A percentile compares a stretch with the other conserved stretches of the same genome.
phyloP scores from a whole-genome alignment of 2,113 vertebrate species.

The Oncorhynchus masou region DNA sequence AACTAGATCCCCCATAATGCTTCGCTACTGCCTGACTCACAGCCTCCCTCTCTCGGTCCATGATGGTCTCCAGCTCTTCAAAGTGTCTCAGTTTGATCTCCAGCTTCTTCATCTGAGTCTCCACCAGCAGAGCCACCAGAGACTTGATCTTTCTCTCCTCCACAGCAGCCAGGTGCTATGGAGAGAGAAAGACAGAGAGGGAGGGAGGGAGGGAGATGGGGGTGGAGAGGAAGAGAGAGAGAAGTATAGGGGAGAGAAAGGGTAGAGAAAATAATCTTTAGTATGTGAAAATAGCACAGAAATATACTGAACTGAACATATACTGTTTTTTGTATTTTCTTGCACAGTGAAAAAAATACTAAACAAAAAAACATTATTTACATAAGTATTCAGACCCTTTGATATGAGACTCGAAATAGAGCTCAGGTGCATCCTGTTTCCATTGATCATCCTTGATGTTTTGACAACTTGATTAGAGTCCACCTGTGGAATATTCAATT shows the following conservation, averaged over 20 bases:
- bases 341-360: too few relatives aligned
- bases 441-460: too few relatives aligned
- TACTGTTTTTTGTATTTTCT: too few relatives aligned
- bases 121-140: slow-evolving; percentile 92
- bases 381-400: too few relatives aligned
- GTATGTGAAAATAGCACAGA: too few relatives aligned
- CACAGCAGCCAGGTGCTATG: slow-evolving; percentile 90
- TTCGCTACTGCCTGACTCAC: slow-evolving; percentile 71
- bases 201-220: background rate
- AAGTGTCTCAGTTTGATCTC: slow-evolving; percentile 97
- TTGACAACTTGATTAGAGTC: too few relatives aligned
- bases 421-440: too few relatives aligned
- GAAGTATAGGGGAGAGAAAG: background rate
- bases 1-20: slow-evolving; percentile 14
- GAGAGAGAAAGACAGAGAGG: background rate
- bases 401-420: too few relatives aligned
- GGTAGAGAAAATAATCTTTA: background rate
- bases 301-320: too few relatives aligned
- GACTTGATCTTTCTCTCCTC: slow-evolving; percentile 98
- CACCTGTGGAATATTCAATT: too few relatives aligned
- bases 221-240: background rate
- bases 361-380: too few relatives aligned
- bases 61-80: slow-evolving; percentile 97
- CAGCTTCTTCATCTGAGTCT: slow-evolving; percentile 98
- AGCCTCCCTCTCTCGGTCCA: slow-evolving; percentile 95